These are phyloP conservation scores for Magallana angulata DNA, from an alignment of 1,140 invertebrate species.

Conservation along the genomic window DNA sequence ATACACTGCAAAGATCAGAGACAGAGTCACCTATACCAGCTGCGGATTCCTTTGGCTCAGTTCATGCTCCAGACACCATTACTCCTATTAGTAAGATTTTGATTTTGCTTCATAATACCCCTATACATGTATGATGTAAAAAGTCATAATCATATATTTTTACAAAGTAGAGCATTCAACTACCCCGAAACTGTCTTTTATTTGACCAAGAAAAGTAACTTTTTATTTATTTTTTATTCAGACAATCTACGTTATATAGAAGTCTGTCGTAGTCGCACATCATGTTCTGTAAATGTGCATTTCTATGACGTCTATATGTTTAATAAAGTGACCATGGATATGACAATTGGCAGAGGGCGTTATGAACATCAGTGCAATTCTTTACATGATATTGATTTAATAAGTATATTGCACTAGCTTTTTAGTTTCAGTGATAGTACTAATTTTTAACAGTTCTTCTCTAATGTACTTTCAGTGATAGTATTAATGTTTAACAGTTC, in stretches of 20 bases:
- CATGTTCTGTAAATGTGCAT: too few species aligned
- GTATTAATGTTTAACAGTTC: background rate
- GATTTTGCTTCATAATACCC: too few species aligned
- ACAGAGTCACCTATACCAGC: background rate
- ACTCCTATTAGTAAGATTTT: slow-evolving; percentile 5
- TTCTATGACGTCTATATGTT: background rate
- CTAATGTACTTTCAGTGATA: background rate
- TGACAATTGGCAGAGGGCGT: too few species aligned
- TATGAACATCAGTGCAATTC: too few species aligned
- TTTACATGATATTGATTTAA: too few species aligned
- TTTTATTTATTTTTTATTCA: background rate
- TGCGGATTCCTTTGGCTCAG: slow-evolving; percentile 37
- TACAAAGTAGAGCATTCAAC: too few species aligned
- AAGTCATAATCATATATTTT: too few species aligned
- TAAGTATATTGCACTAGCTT: too few species aligned
- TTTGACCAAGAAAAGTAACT: too few species aligned
- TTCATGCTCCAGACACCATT: slow-evolving; percentile 33
- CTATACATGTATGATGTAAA: too few species aligned
- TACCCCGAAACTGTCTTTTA: too few species aligned
- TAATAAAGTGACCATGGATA: background rate
- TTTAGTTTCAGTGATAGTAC: background rate
- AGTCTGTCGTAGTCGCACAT: background rate
- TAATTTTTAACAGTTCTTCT: background rate
- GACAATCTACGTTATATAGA: background rate
- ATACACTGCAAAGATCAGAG: background rate